These are phyloP conservation scores for Gallinago undulata DNA, from an alignment of 2,113 vertebrate species.

Conservation along the genomic window DNA sequence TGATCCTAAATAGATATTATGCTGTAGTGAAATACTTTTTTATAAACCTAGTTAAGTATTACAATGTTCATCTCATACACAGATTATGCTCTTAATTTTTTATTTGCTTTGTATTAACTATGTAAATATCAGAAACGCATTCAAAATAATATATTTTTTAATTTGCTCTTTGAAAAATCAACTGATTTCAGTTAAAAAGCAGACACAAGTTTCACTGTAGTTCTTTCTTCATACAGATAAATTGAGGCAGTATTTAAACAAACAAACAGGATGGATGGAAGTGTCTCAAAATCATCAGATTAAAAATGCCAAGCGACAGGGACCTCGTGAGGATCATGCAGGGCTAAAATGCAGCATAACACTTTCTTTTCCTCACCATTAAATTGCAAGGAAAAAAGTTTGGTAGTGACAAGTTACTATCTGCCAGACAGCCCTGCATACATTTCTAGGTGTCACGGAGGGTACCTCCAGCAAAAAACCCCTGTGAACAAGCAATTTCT, in stretches of 20 bases:
- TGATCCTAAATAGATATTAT: neutral
- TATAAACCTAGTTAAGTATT: neutral
- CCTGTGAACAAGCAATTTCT: neutral
- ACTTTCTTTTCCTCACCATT: rapidly evolving
- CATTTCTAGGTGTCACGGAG: neutral
- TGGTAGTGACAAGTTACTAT: neutral
- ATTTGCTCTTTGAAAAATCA: neutral
- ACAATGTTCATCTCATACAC: neutral
- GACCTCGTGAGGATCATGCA: neutral
- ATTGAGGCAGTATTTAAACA: neutral
- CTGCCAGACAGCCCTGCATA: neutral
- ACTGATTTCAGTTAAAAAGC: neutral
- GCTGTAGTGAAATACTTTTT: neutral
- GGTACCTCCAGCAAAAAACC: neutral
- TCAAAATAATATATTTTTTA: neutral
- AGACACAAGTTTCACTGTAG: neutral
- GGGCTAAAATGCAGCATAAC: neutral
- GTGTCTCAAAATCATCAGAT: neutral
- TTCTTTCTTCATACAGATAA: neutral
- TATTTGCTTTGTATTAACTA: neutral
- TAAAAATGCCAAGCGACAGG: neutral
- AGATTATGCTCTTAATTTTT: neutral
- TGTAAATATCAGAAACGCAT: neutral
- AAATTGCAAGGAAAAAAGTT: neutral
- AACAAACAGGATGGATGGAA: neutral